Percentiles rank a stretch among this genome's conserved stretches.
Evolutionary conservation across 2,113 vertebrate genomes (phyloP).

Genomic region (Rhegmatorhina hoffmannsi): DNA sequence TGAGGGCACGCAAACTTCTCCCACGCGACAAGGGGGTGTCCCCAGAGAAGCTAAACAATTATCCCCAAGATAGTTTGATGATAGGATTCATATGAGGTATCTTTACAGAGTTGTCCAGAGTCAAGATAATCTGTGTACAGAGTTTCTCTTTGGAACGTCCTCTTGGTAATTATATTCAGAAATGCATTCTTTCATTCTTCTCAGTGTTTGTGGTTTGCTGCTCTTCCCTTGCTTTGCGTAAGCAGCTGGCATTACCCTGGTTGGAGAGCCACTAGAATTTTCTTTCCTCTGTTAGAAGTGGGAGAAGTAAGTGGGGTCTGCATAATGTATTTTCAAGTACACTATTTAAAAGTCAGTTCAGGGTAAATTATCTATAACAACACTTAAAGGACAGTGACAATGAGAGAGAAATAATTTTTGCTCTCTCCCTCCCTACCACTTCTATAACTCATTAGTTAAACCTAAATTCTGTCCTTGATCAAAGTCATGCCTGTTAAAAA

Average conservation of each 20-base stretch:
- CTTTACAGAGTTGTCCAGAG: not conserved
- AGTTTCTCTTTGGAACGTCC: not conserved
- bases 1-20: too few relatives aligned
- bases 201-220: not conserved
- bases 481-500: not conserved
- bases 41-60: not conserved
- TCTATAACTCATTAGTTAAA: not conserved
- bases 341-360: conserved; percentile 13
- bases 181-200: not conserved
- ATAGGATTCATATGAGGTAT: not conserved
- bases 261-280: conserved; percentile 35
- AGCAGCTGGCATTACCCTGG: not conserved
- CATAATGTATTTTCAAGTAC: conserved; percentile 50
- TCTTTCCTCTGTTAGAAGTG: conserved; percentile 5
- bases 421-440: not conserved
- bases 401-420: not conserved
- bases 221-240: not conserved
- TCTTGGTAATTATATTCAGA: conserved; percentile 19
- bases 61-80: not conserved
- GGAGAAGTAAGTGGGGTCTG: conserved; percentile 11
- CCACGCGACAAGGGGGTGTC: too few relatives aligned
- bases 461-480: not conserved
- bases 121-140: not conserved
- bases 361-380: not conserved
- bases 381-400: not conserved